Evolutionary conservation across 2,797 vertebrate genomes (phyloP).

Genomic region (Nannoperca australis): DNA sequence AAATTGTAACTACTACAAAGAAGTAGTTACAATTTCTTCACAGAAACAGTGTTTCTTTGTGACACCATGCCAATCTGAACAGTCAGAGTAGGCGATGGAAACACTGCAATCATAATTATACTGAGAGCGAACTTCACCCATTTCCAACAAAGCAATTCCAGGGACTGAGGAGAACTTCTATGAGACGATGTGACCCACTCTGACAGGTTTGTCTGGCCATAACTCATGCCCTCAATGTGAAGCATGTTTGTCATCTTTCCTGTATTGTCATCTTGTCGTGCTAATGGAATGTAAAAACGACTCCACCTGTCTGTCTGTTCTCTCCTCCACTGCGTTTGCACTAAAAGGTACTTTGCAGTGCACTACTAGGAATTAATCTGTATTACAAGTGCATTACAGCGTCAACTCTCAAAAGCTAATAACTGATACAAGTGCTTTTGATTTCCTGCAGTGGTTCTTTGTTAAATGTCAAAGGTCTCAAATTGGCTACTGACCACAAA

Average conservation of each 20-base stretch:
- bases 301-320: not conserved
- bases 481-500: constrained; percentile 56
- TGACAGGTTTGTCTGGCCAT: constrained; percentile 10
- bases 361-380: not conserved
- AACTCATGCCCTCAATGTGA: not conserved
- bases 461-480: constrained; percentile 77
- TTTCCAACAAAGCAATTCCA: constrained; percentile 3
- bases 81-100: constrained; percentile 1
- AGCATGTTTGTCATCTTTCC: not conserved
- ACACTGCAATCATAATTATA: constrained; percentile 3
- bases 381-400: not conserved
- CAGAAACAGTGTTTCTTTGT: too few relatives aligned
- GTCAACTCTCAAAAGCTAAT: constrained; percentile 1
- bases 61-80: not conserved
- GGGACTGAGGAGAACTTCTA: not conserved
- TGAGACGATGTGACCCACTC: constrained; percentile 40
- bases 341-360: not conserved
- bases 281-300: constrained; percentile 19
- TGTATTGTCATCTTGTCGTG: not conserved
- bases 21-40: too few relatives aligned
- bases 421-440: constrained; percentile 18
- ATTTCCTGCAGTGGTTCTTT: constrained; percentile 69
- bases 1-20: too few relatives aligned
- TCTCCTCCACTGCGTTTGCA: constrained; percentile 3
- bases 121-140: not conserved